Base-by-base conservation (phyloP, 2,888 invertebrate species). In the Polietes domitor region DNA sequence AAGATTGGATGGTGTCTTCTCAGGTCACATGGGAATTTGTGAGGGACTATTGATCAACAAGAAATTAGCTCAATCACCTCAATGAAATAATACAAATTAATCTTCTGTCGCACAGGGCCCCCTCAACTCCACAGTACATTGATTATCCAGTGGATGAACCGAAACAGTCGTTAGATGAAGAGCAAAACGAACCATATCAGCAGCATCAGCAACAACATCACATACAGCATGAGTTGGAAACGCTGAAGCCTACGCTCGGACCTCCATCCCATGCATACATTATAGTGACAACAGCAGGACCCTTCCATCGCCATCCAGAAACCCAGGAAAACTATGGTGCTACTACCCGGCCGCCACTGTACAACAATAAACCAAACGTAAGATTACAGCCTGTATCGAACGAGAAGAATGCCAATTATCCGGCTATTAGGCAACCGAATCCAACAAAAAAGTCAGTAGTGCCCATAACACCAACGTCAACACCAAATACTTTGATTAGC, bases 111-210 rank as follows among this genome's bases (percentile, higher is more conserved):
- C 58, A 24, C 50, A 85, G 83, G 9, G 61, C 82, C 1, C 65
- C 82, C 1, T 83, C 89, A 21, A 86, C 88, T 0, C 82, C 88
- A 2, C 88, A 88, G 28, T 91, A 88, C 58, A 88, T 90, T 32
- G 90, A 91, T 72, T 91, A 91, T 71, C 84, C 90, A 37, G 89
- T 91, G 68, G 91, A 91, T 43, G 91, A 90, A 2, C 91, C 91
- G 0, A 88, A 90, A 21, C 91, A 91, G 82, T 89, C 91, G 1
- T 82, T 91, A 78, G 91, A 91, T 2, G 91, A 91, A 63, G 90
- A 91, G 37, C 88, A 87, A 3, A 88, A 87, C 0, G 63, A 50
- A 12, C 1, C n/a, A 21, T 26, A 24, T 0, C 53, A n/a, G 26
- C 72, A 28, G 17, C n/a, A n/a, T n/a, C n/a, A n/a, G n/a, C n/a